Base-by-base conservation (phyloP, 2,888 invertebrate genomes). In the Conchocele bisecta region DNA sequence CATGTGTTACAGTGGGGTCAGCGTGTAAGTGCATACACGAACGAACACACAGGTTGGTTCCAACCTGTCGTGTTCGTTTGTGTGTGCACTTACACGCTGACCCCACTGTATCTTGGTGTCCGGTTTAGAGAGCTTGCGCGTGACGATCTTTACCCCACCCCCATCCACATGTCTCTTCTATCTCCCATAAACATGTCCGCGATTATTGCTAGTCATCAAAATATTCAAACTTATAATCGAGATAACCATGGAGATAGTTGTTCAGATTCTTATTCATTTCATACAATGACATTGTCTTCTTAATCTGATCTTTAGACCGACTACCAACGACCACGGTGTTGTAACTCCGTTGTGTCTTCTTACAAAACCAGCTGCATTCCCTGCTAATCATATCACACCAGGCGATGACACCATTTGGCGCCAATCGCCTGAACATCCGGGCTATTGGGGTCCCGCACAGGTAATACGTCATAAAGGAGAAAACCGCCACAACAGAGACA, bases 181-280 rank as follows among this genome's bases (percentile, higher is more conserved):
- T n/a, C n/a, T n/a, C n/a, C n/a, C n/a, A n/a, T n/a, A n/a, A n/a
- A n/a, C n/a, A n/a, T n/a, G n/a, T n/a, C n/a, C n/a, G n/a, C n/a
- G n/a, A n/a, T n/a, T n/a, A n/a, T n/a, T n/a, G n/a, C n/a, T n/a
- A n/a, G n/a, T n/a, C n/a, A n/a, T n/a, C n/a, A n/a, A n/a, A n/a
- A n/a, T n/a, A n/a, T n/a, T n/a, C n/a, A n/a, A n/a, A n/a, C 17
- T 33, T 51, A 22, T 68, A 56, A 1, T 37, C 20, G 1, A 68
- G 46, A n/a, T 68, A 35, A 4, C 63, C 48, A 29, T 75, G 58
- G 26, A 75, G 35, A 50, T 75, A 76, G 37, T 68, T 68, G 24
- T 76, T 71, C 13, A 76, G 46, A 56, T 76, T 76, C 57, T 61
- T 65, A 28, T 76, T 76, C 65, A 76, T 48, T 29, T 58, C 26